Conservation (phyloP, 2,113 vertebrate species). For the Zosterops pallidus region DNA sequence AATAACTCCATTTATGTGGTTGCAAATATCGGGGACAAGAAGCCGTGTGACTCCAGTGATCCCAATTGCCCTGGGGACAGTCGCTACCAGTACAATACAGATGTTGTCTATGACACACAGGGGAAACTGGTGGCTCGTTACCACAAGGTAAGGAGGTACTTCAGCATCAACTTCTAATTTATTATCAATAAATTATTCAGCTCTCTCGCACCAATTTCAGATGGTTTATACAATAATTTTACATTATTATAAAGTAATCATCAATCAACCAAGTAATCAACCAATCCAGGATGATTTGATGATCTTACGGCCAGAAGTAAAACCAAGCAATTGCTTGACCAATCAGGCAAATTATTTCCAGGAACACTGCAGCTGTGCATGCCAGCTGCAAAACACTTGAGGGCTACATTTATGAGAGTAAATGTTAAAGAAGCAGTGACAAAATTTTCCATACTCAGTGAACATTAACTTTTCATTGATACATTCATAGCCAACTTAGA, state of each 20-base stretch:
- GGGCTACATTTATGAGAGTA: background rate
- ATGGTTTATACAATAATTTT: background rate
- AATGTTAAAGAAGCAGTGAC: background rate
- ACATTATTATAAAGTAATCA: background rate
- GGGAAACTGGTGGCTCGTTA: conserved; percentile 74
- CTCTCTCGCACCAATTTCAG: background rate
- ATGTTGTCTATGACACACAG: conserved; percentile 68
- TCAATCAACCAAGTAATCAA: background rate
- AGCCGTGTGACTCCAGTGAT: conserved; percentile 45
- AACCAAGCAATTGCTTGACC: background rate
- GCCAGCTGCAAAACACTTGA: background rate
- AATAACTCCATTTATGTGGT: conserved; percentile 82
- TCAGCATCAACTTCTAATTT: background rate
- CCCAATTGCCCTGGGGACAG: conserved; percentile 37
- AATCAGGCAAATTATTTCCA: background rate
- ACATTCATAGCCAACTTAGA: background rate
- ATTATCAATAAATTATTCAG: background rate
- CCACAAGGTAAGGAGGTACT: conserved; percentile 63
- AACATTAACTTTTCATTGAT: background rate
- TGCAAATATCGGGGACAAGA: conserved; percentile 83
- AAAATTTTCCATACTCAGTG: background rate
- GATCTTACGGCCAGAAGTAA: background rate
- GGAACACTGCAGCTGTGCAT: fast-evolving
- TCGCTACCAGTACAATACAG: conserved; percentile 72
- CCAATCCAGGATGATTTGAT: background rate